Percentiles rank a stretch among this genome's conserved stretches.
Conservation (phyloP, 2,888 invertebrate genomes). For the Harmothoe impar region DNA sequence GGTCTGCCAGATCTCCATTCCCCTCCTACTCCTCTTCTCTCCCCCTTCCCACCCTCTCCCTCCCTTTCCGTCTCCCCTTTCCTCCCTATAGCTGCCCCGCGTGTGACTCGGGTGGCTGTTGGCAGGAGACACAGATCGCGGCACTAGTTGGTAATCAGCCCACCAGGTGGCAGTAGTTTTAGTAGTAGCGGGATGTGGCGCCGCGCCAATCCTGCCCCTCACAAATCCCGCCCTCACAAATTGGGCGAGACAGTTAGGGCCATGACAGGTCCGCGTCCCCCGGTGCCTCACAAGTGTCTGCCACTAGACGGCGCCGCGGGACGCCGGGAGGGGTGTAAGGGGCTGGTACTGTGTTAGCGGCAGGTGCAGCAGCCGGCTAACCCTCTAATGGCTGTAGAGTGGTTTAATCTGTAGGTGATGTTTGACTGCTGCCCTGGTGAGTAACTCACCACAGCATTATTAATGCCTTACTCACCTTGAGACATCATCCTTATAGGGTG, state of each 20-base stretch:
- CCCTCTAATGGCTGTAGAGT: too few relatives aligned
- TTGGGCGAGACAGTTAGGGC: constrained; percentile 19
- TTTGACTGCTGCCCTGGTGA: too few relatives aligned
- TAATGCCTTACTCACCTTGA: too few relatives aligned
- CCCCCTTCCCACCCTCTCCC: too few relatives aligned
- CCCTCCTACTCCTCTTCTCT: too few relatives aligned
- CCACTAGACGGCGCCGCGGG: neutral
- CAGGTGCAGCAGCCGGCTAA: too few relatives aligned
- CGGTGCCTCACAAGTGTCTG: too few relatives aligned
- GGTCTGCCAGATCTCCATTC: too few relatives aligned
- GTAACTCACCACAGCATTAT: too few relatives aligned
- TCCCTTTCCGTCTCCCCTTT: neutral
- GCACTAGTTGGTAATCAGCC: constrained; percentile 17
- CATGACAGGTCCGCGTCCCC: neutral
- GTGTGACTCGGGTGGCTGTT: neutral
- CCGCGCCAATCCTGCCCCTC: neutral
- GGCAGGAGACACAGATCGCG: neutral
- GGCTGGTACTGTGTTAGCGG: too few relatives aligned
- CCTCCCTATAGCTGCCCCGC: neutral
- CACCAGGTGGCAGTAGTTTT: neutral
- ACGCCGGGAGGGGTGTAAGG: neutral
- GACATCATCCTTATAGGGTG: too few relatives aligned
- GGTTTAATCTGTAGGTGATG: too few relatives aligned
- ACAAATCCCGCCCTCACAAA: neutral
- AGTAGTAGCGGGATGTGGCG: neutral